Conservation (phyloP, 2,797 vertebrate species). For the Austrolebias charrua region DNA sequence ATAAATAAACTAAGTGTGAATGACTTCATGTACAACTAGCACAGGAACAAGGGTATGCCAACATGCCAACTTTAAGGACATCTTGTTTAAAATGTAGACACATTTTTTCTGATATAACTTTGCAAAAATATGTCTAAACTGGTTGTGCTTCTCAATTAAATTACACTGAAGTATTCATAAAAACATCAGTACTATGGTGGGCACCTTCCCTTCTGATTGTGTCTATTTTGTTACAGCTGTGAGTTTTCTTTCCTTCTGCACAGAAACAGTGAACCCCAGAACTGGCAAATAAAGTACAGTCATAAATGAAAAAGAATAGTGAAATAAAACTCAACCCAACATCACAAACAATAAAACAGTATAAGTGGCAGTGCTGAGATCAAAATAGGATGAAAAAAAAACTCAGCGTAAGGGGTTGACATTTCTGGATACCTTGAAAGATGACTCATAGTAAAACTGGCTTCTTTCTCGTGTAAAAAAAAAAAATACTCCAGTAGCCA, state of each 20-base stretch:
- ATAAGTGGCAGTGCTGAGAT: background rate
- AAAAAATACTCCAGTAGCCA: background rate
- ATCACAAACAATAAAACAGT: slow-evolving; percentile 27
- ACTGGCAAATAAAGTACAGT: slow-evolving; percentile 51
- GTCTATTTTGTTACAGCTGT: slow-evolving; percentile 53
- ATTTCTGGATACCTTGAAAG: background rate
- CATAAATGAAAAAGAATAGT: slow-evolving; percentile 70
- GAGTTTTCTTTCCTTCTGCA: slow-evolving; percentile 58
- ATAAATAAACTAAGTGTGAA: slow-evolving; percentile 7
- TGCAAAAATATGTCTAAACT: too few relatives aligned
- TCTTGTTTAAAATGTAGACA: slow-evolving; percentile 2
- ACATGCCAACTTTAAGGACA: background rate
- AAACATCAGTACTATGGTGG: too few relatives aligned
- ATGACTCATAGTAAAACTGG: background rate
- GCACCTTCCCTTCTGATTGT: slow-evolving; percentile 41
- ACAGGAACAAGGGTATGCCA: slow-evolving; percentile 6
- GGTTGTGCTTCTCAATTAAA: too few relatives aligned
- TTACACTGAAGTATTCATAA: background rate
- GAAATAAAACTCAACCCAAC: slow-evolving; percentile 55
- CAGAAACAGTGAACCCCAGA: slow-evolving; percentile 56
- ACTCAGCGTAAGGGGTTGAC: background rate
- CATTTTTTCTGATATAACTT: too few relatives aligned
- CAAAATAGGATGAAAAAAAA: background rate
- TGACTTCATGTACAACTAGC: slow-evolving; percentile 10
- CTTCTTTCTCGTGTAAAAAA: background rate